These are phyloP conservation scores for Dicroscelio sp. DNA, from an alignment of 2,888 invertebrate genomes.

Conservation along the genomic window DNA sequence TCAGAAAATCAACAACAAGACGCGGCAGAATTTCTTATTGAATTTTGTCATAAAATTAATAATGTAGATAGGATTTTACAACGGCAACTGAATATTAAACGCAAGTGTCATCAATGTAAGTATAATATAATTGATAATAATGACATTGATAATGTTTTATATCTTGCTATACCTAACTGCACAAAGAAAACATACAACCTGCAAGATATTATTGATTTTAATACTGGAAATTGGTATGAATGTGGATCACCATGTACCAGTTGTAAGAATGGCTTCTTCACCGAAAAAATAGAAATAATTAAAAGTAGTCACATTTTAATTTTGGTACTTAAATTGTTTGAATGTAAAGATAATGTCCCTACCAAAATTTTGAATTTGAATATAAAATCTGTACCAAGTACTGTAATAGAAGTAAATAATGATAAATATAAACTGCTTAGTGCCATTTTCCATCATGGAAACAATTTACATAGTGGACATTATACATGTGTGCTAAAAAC, in stretches of 20 bases:
- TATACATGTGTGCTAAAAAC: no score
- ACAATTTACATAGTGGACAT: no score
- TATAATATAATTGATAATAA: conserved; percentile 49
- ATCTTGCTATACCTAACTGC: conserved; percentile 17
- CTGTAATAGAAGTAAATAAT: conserved; percentile 32
- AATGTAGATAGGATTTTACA: conserved; percentile 12
- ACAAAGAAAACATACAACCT: conserved; percentile 30
- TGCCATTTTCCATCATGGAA: conserved; percentile 34
- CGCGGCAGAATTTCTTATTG: conserved; percentile 39
- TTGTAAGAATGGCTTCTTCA: not conserved
- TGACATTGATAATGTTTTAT: conserved; percentile 21
- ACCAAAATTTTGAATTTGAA: conserved; percentile 23
- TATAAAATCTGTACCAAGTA: no score
- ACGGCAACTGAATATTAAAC: conserved; percentile 5
- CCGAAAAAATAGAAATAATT: conserved; percentile 42
- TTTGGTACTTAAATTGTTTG: no score
- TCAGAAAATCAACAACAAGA: conserved; percentile 19
- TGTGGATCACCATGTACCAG: conserved; percentile 27
- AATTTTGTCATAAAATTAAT: conserved; percentile 8
- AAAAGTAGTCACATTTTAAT: no score
- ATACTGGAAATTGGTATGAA: conserved; percentile 5
- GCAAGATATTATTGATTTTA: conserved; percentile 35
- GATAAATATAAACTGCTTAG: conserved; percentile 21
- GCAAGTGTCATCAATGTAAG: conserved; percentile 16
- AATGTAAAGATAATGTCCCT: conserved; percentile 10